Evolutionary conservation across 2,888 invertebrate species (phyloP).

Genomic region (Megastigmus dorsalis): DNA sequence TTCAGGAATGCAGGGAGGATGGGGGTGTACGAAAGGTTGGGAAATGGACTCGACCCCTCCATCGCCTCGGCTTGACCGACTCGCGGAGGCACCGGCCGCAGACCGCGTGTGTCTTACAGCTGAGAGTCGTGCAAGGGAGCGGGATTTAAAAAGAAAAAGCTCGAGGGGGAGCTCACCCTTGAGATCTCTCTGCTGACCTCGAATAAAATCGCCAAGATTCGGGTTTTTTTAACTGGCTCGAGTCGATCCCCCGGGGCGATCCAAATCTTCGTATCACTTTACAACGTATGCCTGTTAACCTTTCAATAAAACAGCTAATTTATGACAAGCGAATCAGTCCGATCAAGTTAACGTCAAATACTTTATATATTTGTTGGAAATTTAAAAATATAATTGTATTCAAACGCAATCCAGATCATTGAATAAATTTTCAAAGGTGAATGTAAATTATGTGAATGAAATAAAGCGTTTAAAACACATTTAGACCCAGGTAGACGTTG

Average conservation of each 20-base stretch:
- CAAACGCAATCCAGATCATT: no score
- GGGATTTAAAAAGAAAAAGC: conserved; percentile 37
- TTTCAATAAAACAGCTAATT: no score
- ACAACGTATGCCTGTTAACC: neutral
- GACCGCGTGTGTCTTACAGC: neutral
- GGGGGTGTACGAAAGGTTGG: conserved; percentile 63
- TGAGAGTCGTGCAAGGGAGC: neutral
- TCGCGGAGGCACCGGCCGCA: neutral
- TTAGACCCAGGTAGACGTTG: no score
- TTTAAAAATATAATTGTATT: no score
- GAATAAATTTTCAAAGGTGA: no score
- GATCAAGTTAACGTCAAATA: no score
- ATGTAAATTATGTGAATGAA: no score
- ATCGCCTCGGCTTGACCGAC: conserved; percentile 63
- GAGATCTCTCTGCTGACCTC: conserved; percentile 1
- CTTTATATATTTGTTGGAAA: no score
- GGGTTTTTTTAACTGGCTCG: no score
- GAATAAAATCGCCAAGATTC: conserved; percentile 36
- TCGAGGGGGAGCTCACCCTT: conserved; percentile 25
- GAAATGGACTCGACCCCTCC: conserved; percentile 68
- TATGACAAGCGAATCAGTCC: no score
- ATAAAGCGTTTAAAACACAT: no score
- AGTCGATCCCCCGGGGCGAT: neutral
- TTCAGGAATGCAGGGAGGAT: conserved; percentile 67
- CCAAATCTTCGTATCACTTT: neutral